Evolutionary conservation across 2,888 invertebrate genomes (phyloP).

Genomic region (Spodoptera picta): DNA sequence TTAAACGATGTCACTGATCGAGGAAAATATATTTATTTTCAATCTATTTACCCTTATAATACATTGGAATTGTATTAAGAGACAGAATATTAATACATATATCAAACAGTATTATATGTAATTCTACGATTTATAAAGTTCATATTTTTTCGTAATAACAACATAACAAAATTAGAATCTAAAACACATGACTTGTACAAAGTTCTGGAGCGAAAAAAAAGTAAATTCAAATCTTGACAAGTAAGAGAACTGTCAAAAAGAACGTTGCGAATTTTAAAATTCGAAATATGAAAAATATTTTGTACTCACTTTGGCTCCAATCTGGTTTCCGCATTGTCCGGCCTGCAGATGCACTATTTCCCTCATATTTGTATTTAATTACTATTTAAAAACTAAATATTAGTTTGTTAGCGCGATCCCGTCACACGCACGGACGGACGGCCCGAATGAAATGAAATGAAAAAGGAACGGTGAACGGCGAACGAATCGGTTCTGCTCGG

Average conservation of each 20-base stretch:
- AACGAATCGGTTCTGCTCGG: constrained; percentile 65
- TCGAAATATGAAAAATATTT: constrained; percentile 41
- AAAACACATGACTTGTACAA: background rate
- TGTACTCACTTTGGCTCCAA: constrained; percentile 89
- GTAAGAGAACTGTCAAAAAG: constrained; percentile 49
- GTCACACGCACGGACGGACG: constrained; percentile 68
- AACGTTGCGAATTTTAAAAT: constrained; percentile 52
- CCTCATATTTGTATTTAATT: constrained; percentile 89
- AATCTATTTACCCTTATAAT: too few relatives aligned
- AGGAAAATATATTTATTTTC: background rate
- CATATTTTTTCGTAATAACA: too few relatives aligned
- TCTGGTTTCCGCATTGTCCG: constrained; percentile 95
- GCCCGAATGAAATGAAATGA: constrained; percentile 74
- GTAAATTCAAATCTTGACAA: constrained; percentile 3
- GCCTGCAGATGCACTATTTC: constrained; percentile 95
- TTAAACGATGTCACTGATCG: background rate
- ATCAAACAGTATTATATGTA: too few relatives aligned
- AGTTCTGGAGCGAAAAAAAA: background rate
- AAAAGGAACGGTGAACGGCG: constrained; percentile 69
- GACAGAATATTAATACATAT: too few relatives aligned
- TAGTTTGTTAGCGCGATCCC: constrained; percentile 60
- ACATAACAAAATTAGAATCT: too few relatives aligned
- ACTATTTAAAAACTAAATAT: constrained; percentile 61
- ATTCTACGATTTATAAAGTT: too few relatives aligned
- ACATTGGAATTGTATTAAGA: too few relatives aligned